Evolutionary conservation across 2,797 vertebrate species (phyloP).

Genomic region (Oreortyx pictus): DNA sequence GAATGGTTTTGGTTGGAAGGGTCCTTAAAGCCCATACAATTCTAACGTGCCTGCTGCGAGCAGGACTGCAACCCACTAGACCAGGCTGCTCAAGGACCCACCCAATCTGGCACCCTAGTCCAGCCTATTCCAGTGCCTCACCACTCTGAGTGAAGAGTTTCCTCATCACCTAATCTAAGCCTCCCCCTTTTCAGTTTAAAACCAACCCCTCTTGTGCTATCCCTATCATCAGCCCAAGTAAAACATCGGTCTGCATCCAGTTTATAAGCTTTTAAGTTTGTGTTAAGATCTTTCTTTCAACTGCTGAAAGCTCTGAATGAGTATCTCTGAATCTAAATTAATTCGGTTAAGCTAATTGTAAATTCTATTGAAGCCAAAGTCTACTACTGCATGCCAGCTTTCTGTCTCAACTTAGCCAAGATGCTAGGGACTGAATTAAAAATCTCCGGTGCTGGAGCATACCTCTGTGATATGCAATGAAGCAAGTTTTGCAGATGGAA

Average conservation of each 20-base stretch:
- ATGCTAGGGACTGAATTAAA: background rate
- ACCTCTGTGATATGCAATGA: rapidly evolving
- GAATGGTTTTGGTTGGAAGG: background rate
- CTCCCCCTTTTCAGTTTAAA: background rate
- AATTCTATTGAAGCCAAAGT: background rate
- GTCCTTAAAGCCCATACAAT: background rate
- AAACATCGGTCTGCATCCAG: background rate
- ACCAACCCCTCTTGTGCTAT: background rate
- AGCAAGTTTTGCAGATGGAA: background rate
- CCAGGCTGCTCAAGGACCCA: background rate
- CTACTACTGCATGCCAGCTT: background rate
- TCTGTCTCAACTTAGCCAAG: background rate
- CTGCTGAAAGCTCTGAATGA: background rate
- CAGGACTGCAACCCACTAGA: background rate
- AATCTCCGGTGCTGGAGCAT: background rate
- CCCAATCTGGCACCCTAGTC: background rate
- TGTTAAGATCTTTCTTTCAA: background rate
- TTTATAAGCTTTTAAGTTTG: background rate
- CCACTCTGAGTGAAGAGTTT: background rate
- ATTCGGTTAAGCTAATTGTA: background rate
- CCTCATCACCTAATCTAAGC: background rate
- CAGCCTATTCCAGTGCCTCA: background rate
- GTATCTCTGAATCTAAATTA: background rate
- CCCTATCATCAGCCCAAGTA: background rate
- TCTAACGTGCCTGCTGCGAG: background rate